These are phyloP conservation scores for Ceratina australensis DNA, from an alignment of 1,140 invertebrate genomes.

Conservation along the genomic window DNA sequence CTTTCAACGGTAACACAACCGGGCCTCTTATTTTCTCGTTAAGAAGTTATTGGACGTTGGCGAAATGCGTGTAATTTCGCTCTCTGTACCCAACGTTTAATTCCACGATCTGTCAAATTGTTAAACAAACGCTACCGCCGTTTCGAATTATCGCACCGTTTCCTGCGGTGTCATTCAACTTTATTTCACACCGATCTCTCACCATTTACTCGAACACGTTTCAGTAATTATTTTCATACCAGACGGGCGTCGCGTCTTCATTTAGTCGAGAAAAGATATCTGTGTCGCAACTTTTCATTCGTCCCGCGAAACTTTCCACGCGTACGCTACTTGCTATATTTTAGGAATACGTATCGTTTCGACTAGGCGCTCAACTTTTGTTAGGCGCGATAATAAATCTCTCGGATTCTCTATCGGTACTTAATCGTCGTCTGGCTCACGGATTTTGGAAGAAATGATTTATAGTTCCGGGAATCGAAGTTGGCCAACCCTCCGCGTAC, in stretches of 20 bases:
- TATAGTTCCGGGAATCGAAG: constrained; percentile 1
- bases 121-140: neutral
- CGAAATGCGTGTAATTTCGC: constrained; percentile 46
- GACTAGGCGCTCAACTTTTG: constrained; percentile 18
- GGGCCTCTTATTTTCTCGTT: constrained; percentile 48
- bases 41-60: constrained; percentile 32
- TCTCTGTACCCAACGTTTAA: constrained; percentile 35
- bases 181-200: too few species aligned
- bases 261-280: neutral
- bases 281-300: neutral
- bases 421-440: constrained; percentile 19
- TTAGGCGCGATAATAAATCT: constrained; percentile 22
- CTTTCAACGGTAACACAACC: constrained; percentile 53
- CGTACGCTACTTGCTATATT: neutral
- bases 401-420: constrained; percentile 16
- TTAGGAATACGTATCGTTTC: constrained; percentile 18
- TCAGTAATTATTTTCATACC: too few species aligned
- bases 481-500: constrained; percentile 16
- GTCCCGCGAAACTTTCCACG: neutral
- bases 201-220: too few species aligned
- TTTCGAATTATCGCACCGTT: neutral
- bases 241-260: too few species aligned
- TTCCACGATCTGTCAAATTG: constrained; percentile 14
- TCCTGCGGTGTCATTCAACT: neutral
- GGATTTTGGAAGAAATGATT: constrained; percentile 28